Evolutionary conservation across 2,113 vertebrate genomes (phyloP), one percentile per base, ranked within the genome.

Genomic region (Muntiacus reevesi): DNA sequence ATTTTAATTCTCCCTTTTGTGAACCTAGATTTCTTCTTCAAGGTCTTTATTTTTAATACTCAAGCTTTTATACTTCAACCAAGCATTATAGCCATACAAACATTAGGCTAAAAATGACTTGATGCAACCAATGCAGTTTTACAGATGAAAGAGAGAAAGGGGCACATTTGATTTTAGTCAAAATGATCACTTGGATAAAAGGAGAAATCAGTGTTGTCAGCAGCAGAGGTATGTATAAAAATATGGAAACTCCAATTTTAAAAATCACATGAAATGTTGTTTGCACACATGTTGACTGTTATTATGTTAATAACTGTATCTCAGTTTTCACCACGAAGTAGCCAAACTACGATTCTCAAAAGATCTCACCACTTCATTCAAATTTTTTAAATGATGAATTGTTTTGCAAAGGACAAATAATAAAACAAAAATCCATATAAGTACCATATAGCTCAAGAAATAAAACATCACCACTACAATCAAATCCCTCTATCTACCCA

Each of bases 341-440:
- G 64, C 2, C 17, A 76, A 40, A 27, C 4, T 82, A 74, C 0
- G 62, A 12, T 57, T 86, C 47, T 96, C 50, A 91, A 76, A 93
- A 43, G 5, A 74, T 93, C 40, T 83, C 21, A 79, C 25, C 19
- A 52, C 82, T 94, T 89, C 71, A 85, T 52, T 87, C 36, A 54
- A 45, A 82, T 74, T 76, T 98, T 96, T 71, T 3, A 57, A 96
- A 94, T 55, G 59, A 55, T 50, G 9, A 90, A 92, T 62, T 88
- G 88, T 40, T 78, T 36, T 82, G 50, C 21, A 83, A 88, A 67
- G 2, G 85, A 59, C n/a, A 57, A 81, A 57, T 74, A 71, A 40
- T 36, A 43, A 86, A 90, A 76, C 7, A 83, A 92, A 92, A 78
- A 11, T 36, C 60, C 8, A 27, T 40, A 62, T 10, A 82, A 12